A percentile compares a stretch with the other conserved stretches of the same genome.
These are phyloP conservation scores for Trypoxylus dichotomus DNA, from an alignment of 1,140 invertebrate genomes.

Conservation along the genomic window DNA sequence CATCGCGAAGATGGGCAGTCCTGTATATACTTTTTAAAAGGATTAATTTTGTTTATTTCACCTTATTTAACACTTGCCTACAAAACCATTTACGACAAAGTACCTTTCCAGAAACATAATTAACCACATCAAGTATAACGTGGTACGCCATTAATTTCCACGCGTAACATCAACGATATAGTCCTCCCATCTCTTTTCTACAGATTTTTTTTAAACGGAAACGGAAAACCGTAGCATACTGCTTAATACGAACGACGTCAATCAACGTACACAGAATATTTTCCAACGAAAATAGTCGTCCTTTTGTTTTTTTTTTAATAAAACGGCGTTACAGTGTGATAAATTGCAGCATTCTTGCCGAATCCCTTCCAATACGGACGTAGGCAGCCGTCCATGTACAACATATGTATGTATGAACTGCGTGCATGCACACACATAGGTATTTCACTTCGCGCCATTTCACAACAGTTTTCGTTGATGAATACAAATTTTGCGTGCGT, in stretches of 20 bases:
- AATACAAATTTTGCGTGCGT: slow-evolving; percentile 11
- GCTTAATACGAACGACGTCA: background rate
- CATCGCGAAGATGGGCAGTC: too few relatives aligned
- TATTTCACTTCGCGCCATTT: slow-evolving; percentile 6
- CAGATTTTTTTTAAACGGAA: background rate
- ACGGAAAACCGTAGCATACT: background rate
- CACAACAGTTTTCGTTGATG: background rate
- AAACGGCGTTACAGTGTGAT: slow-evolving; percentile 1
- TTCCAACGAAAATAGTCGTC: background rate
- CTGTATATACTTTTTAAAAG: too few relatives aligned
- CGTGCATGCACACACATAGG: background rate
- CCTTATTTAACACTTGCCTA: too few relatives aligned
- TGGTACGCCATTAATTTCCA: too few relatives aligned
- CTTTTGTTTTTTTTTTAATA: slow-evolving; percentile 26
- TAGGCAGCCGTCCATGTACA: background rate
- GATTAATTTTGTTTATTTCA: too few relatives aligned
- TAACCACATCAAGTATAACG: too few relatives aligned
- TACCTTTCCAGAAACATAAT: too few relatives aligned
- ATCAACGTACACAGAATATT: background rate
- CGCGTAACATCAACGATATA: too few relatives aligned
- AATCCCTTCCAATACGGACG: background rate
- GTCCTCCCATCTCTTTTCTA: background rate
- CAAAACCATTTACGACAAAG: too few relatives aligned
- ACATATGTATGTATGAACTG: background rate
- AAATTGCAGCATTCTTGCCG: slow-evolving; percentile 15